Evolutionary conservation across 2,888 invertebrate species (phyloP).

Genomic region (Melanchra persicariae): DNA sequence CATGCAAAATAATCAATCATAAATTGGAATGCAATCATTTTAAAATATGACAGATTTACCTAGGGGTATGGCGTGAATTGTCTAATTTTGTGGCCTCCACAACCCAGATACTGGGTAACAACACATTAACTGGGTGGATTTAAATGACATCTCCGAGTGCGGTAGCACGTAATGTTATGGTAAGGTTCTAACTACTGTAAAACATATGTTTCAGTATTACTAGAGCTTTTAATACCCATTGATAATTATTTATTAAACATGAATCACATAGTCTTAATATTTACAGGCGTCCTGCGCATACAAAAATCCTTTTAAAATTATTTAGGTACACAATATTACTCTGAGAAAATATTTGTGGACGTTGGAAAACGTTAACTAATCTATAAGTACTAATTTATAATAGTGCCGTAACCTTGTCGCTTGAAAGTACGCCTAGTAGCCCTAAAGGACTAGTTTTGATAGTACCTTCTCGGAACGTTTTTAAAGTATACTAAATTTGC

Average conservation of each 20-base stretch:
- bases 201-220: conserved; percentile 14
- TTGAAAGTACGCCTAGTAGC: no score
- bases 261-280: conserved; percentile 27
- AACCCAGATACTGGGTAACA: neutral
- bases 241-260: conserved; percentile 16
- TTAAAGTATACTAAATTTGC: no score
- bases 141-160: neutral
- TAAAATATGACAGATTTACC: neutral
- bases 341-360: conserved; percentile 20
- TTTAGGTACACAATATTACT: conserved; percentile 11
- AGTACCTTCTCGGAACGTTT: no score
- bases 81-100: neutral
- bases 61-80: neutral
- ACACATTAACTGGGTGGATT: neutral
- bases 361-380: neutral
- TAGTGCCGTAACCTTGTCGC: no score
- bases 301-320: conserved; percentile 15
- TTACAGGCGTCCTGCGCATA: conserved; percentile 41
- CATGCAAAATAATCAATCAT: neutral
- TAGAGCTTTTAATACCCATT: conserved; percentile 41
- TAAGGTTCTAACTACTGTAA: conserved; percentile 24
- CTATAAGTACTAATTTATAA: neutral
- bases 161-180: neutral
- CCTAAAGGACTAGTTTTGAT: no score
- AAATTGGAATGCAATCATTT: neutral